phyloP scores from a whole-genome alignment of 2,888 invertebrate species.

The Tenthredo mesomela region DNA sequence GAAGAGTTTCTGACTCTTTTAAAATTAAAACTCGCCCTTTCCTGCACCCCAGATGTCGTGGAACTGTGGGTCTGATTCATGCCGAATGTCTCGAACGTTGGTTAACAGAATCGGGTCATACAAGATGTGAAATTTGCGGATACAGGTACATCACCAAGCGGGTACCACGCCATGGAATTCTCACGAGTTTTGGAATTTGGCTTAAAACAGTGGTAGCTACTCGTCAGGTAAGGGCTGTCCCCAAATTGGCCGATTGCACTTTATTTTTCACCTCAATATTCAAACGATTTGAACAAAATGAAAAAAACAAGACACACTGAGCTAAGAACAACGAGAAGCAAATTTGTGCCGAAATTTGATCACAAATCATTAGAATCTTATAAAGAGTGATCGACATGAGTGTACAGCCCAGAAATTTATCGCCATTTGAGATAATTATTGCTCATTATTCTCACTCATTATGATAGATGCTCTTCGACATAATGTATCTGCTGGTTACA shows the following conservation, averaged over 20 bases:
- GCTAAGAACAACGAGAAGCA: background rate
- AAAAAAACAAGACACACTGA: background rate
- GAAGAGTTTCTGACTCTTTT: background rate
- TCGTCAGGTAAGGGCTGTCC: conserved; percentile 67
- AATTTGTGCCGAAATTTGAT: background rate
- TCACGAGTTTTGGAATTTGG: conserved; percentile 71
- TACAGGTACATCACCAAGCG: conserved; percentile 77
- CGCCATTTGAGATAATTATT: background rate
- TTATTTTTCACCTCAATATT: background rate
- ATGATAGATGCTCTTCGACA: conserved; percentile 72
- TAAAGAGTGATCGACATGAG: background rate
- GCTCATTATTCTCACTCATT: background rate
- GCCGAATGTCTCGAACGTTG: conserved; percentile 80
- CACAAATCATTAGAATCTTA: background rate
- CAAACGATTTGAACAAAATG: background rate
- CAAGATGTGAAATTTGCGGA: conserved; percentile 80
- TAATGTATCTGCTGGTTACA: conserved; percentile 72
- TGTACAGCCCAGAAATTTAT: background rate
- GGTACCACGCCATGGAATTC: conserved; percentile 70
- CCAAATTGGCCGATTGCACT: background rate
- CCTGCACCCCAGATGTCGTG: conserved; percentile 77
- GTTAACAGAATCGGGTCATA: conserved; percentile 80
- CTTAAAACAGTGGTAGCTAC: conserved; percentile 72
- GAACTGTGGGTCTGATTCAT: conserved; percentile 80
- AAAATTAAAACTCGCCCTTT: conserved; percentile 14